Evolutionary conservation across 2,797 vertebrate species (phyloP).

Genomic region (Crenuchus spilurus): DNA sequence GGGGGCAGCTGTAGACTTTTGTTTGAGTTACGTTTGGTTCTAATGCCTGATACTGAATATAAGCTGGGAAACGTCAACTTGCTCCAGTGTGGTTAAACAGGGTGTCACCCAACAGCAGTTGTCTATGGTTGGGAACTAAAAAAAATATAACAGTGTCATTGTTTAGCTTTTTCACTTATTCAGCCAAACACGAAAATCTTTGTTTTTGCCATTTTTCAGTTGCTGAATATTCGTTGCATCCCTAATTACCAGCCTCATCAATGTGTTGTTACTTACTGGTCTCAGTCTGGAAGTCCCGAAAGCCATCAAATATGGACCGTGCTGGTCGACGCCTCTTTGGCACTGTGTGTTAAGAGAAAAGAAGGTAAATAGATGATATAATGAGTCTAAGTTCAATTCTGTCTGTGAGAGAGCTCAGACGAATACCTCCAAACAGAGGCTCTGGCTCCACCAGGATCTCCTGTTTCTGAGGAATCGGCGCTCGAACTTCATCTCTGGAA

Average conservation of each 20-base stretch:
- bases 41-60: too few species aligned
- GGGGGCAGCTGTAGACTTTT: too few species aligned
- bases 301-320: conserved; percentile 98
- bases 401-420: neutral
- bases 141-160: too few species aligned
- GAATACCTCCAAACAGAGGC: conserved; percentile 91
- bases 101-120: too few species aligned
- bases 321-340: conserved; percentile 96
- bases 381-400: neutral
- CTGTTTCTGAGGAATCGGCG: conserved; percentile 98
- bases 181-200: too few species aligned
- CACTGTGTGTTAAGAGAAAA: conserved; percentile 69
- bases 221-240: too few species aligned
- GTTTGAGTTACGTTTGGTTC: too few species aligned
- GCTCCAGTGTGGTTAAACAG: too few species aligned
- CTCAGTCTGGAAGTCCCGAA: conserved; percentile 98
- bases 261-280: conserved; percentile 81
- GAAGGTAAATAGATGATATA: neutral
- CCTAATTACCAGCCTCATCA: neutral
- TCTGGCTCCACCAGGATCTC: conserved; percentile 98
- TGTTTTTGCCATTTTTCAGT: too few species aligned
- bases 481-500: conserved; percentile 96
- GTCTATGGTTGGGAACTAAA: too few species aligned
- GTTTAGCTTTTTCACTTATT: too few species aligned
- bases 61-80: too few species aligned